phyloP scores from a whole-genome alignment of 1,140 invertebrate genomes.

The Lordiphosa mommai region DNA sequence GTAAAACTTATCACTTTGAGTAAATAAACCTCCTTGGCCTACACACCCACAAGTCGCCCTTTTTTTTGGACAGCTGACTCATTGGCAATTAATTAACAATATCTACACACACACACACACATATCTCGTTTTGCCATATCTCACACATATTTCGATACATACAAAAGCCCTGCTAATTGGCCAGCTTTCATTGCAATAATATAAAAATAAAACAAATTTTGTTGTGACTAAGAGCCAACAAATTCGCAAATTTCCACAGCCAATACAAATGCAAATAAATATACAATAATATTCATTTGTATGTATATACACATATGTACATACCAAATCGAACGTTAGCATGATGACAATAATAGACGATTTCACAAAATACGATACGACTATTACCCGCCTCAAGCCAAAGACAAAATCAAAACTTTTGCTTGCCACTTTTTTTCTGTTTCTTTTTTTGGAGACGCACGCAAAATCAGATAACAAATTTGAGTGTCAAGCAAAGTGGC shows the following conservation, averaged over 20 bases:
- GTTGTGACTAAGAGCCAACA: slow-evolving; percentile 61
- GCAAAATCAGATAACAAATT: slow-evolving; percentile 71
- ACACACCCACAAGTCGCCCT: slow-evolving; percentile 12
- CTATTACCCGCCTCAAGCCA: slow-evolving; percentile 1
- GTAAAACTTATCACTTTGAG: not conserved
- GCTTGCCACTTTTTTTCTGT: slow-evolving; percentile 1
- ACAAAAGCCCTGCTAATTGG: slow-evolving; percentile 56
- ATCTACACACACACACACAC: slow-evolving; percentile 21
- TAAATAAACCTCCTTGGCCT: not conserved
- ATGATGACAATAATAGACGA: slow-evolving; percentile 76
- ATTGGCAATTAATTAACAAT: slow-evolving; percentile 68
- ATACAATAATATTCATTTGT: slow-evolving; percentile 27
- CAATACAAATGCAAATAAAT: slow-evolving; percentile 57
- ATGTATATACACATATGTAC: slow-evolving; percentile 5
- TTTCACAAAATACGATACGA: slow-evolving; percentile 67
- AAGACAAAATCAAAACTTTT: slow-evolving; percentile 13
- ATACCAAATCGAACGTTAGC: slow-evolving; percentile 67
- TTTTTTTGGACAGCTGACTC: slow-evolving; percentile 45
- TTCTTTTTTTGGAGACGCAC: slow-evolving; percentile 52
- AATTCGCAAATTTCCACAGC: slow-evolving; percentile 57
- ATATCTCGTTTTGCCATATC: slow-evolving; percentile 17
- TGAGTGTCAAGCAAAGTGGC: slow-evolving; percentile 70
- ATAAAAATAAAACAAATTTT: slow-evolving; percentile 47
- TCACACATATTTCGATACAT: slow-evolving; percentile 9
- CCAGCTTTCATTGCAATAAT: slow-evolving; percentile 69